phyloP scores from a whole-genome alignment of 2,113 vertebrate genomes.

The Vidua macroura region DNA sequence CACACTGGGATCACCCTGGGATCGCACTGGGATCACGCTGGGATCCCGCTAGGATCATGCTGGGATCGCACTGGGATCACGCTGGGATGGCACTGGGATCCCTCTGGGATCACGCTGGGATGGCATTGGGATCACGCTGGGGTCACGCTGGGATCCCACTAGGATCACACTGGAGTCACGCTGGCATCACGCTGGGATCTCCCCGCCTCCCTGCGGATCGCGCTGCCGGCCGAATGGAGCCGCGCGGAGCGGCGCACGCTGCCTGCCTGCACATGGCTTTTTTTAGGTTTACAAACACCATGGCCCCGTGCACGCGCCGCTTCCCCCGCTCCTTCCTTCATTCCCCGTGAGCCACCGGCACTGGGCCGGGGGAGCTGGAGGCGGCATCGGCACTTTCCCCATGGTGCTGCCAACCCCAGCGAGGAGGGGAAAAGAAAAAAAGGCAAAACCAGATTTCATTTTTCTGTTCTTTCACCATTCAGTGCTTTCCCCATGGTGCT shows the following conservation, averaged over 20 bases:
- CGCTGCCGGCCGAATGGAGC: neutral
- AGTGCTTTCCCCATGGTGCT: neutral
- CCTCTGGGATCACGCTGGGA: fast-evolving
- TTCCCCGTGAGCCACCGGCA: slow-evolving; percentile 45
- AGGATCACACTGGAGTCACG: neutral
- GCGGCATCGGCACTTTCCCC: neutral
- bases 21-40: neutral
- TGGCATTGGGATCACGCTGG: neutral
- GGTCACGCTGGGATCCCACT: too few species aligned
- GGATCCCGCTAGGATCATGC: too few species aligned
- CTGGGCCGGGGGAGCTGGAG: neutral
- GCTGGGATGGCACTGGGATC: fast-evolving
- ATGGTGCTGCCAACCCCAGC: neutral
- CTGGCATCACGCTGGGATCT: neutral
- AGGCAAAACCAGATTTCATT: neutral
- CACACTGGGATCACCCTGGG: neutral
- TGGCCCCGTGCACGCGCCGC: neutral
- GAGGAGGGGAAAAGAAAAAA: neutral
- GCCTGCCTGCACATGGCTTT: slow-evolving; percentile 56
- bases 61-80: neutral
- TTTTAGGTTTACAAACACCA: slow-evolving; percentile 65
- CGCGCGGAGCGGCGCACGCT: neutral
- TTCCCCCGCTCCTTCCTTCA: neutral
- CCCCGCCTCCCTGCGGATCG: neutral
- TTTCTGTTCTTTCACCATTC: neutral